Conservation (phyloP, 2,113 vertebrate species). For the Pipra filicauda region DNA sequence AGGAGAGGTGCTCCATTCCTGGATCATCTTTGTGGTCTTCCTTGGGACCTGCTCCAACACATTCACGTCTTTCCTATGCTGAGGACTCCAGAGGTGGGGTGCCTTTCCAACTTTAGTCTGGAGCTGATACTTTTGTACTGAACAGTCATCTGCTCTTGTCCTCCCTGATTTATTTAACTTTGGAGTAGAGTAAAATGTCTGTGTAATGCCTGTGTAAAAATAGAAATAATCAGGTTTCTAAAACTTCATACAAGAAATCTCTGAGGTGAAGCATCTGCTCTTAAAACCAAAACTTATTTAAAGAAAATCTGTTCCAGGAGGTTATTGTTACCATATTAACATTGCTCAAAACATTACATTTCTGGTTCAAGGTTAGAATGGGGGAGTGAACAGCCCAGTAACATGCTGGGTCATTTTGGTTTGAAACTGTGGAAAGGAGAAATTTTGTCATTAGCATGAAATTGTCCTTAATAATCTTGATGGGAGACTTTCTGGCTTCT, state of each 20-base stretch:
- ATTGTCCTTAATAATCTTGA: neutral
- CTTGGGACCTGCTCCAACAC: fast-evolving
- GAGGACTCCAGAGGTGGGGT: neutral
- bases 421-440: neutral
- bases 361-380: neutral
- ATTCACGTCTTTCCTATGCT: neutral
- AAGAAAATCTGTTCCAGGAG: neutral
- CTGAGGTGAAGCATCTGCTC: neutral
- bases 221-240: neutral
- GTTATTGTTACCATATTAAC: neutral
- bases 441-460: neutral
- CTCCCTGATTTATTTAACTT: neutral
- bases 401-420: neutral
- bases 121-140: neutral
- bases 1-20: neutral
- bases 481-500: neutral
- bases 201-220: neutral
- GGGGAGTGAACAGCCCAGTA: neutral
- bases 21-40: neutral
- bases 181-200: neutral
- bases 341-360: neutral
- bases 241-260: neutral
- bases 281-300: neutral
- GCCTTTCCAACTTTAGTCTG: neutral
- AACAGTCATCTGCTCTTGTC: neutral